These are phyloP conservation scores for Equus quagga DNA, from an alignment of 2,113 vertebrate genomes.

Conservation along the genomic window DNA sequence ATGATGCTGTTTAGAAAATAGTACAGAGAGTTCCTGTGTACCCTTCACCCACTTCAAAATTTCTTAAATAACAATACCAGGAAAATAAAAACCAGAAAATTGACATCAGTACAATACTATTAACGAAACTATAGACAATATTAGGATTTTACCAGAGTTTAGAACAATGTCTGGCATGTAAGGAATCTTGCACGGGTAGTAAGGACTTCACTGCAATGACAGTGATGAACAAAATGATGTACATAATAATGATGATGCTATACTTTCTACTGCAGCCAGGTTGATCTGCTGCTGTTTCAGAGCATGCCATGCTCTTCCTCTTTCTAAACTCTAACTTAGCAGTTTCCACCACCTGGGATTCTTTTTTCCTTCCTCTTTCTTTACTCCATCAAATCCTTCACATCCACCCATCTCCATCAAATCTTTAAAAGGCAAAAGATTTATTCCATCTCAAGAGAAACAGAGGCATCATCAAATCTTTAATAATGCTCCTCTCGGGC, in stretches of 20 bases:
- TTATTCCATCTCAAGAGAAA: too few species aligned
- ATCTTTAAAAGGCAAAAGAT: too few species aligned
- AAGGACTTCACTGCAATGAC: background rate
- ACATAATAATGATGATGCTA: background rate
- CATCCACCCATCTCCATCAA: background rate
- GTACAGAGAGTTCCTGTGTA: background rate
- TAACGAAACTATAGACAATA: background rate
- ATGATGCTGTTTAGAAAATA: background rate
- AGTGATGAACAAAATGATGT: background rate
- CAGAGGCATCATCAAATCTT: background rate
- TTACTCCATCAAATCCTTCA: background rate
- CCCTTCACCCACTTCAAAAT: background rate
- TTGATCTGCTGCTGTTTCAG: background rate
- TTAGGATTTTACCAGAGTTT: background rate
- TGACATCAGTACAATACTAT: background rate
- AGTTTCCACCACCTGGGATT: background rate
- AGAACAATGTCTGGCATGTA: background rate
- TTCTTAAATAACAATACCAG: background rate
- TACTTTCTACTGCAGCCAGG: background rate
- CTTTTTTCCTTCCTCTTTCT: background rate
- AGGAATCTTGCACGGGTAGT: background rate
- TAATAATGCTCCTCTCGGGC: background rate
- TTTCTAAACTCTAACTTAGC: background rate
- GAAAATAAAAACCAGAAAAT: background rate
- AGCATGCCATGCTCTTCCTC: background rate